Evolutionary conservation across 92 coral and sea anemone species (phyloP).

Genomic region (Galaxea fascicularis): DNA sequence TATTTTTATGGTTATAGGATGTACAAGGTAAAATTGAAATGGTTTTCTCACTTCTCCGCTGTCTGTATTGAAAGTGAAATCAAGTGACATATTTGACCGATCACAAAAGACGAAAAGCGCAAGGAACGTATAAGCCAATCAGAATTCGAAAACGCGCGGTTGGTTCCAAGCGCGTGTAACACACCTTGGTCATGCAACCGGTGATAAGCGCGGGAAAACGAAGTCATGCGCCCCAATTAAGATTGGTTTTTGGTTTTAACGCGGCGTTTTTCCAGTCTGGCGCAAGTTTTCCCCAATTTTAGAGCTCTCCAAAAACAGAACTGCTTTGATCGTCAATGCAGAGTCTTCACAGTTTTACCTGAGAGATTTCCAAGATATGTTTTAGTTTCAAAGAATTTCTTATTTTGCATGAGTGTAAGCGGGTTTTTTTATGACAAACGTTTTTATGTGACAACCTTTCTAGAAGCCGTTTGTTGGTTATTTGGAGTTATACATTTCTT

Average conservation of each 20-base stretch:
- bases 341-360: conserved; percentile 46
- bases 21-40: neutral
- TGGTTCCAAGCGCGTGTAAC: neutral
- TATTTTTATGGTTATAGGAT: neutral
- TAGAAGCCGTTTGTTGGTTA: conserved; percentile 7
- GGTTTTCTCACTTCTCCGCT: too few species aligned
- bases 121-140: too few species aligned
- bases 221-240: too few species aligned
- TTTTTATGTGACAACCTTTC: conserved; percentile 32
- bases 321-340: too few species aligned
- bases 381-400: neutral
- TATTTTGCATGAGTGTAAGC: conserved; percentile 14
- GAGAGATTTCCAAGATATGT: neutral
- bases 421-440: conserved; percentile 7
- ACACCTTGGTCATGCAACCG: neutral
- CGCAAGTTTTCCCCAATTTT: neutral
- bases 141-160: neutral
- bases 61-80: too few species aligned
- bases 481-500: conserved; percentile 13
- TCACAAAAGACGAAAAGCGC: neutral
- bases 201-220: neutral
- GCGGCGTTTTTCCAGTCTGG: too few species aligned
- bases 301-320: neutral
- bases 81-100: neutral
- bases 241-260: too few species aligned